Conservation (phyloP, 1,140 invertebrate species). For the Aphidius gifuensis region DNA sequence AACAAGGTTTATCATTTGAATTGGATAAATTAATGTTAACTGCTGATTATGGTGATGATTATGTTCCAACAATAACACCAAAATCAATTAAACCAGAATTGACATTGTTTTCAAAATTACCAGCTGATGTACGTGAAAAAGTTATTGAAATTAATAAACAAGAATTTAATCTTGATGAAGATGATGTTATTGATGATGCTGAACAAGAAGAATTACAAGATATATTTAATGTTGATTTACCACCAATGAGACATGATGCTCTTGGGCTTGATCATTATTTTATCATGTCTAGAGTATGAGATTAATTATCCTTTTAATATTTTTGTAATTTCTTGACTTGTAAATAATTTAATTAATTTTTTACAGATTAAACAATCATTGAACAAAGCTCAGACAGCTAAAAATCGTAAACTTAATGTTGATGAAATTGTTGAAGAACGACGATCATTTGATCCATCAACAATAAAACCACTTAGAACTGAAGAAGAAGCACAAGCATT, state of each 20-base stretch:
- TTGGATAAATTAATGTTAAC: slow-evolving; percentile 58
- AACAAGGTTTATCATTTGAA: slow-evolving; percentile 51
- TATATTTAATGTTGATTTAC: slow-evolving; percentile 31
- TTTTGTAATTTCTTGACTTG: neutral
- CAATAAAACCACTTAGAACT: slow-evolving; percentile 15
- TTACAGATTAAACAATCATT: slow-evolving; percentile 33
- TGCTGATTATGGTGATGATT: slow-evolving; percentile 64
- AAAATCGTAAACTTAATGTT: neutral
- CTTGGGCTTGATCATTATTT: slow-evolving; percentile 65
- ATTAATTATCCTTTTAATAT: neutral
- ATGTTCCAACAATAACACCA: slow-evolving; percentile 41
- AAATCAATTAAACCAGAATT: slow-evolving; percentile 40
- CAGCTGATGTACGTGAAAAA: slow-evolving; percentile 53
- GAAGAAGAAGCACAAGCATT: slow-evolving; percentile 29
- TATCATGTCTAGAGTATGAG: slow-evolving; percentile 58
- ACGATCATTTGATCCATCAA: slow-evolving; percentile 3
- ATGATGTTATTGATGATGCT: slow-evolving; percentile 22
- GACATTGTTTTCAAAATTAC: slow-evolving; percentile 50
- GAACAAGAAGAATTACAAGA: slow-evolving; percentile 49
- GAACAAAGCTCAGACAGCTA: slow-evolving; percentile 21
- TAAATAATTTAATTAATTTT: neutral
- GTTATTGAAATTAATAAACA: neutral
- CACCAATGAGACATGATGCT: slow-evolving; percentile 67
- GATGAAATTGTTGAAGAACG: neutral
- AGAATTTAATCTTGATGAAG: neutral